Evolutionary conservation across 1,140 invertebrate genomes (phyloP).

Genomic region (Zaprionus gabonicus): DNA sequence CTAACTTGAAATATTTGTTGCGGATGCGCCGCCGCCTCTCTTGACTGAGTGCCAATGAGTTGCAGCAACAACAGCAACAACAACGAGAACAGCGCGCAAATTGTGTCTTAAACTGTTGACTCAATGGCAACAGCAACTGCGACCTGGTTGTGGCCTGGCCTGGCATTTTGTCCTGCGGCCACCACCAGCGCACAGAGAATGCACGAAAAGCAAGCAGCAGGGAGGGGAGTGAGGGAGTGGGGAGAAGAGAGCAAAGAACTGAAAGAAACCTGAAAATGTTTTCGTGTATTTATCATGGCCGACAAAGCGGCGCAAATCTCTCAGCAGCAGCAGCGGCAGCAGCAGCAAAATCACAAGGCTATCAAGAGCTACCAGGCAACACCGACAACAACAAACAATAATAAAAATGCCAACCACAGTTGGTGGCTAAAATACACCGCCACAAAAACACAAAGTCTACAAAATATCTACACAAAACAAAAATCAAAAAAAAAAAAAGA

Average conservation of each 20-base stretch:
- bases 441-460: constrained; percentile 48
- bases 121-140: constrained; percentile 59
- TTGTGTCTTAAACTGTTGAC: constrained; percentile 61
- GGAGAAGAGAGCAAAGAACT: background rate
- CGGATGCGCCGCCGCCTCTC: constrained; percentile 47
- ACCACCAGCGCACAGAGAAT: constrained; percentile 66
- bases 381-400: constrained; percentile 31
- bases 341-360: constrained; percentile 73
- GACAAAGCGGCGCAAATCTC: constrained; percentile 78
- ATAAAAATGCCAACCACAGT: constrained; percentile 80
- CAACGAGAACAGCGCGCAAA: constrained; percentile 18
- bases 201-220: constrained; percentile 11
- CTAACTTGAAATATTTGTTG: constrained; percentile 69
- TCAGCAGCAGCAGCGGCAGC: constrained; percentile 7
- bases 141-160: constrained; percentile 27
- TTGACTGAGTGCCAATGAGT: constrained; percentile 69
- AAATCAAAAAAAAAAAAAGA: constrained; percentile 49
- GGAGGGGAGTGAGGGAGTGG: background rate
- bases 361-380: constrained; percentile 52
- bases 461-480: constrained; percentile 31
- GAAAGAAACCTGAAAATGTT: constrained; percentile 71
- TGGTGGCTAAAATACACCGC: constrained; percentile 51
- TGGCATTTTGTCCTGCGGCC: constrained; percentile 78
- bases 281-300: constrained; percentile 78
- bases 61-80: constrained; percentile 24